phyloP scores from a whole-genome alignment of 2,888 invertebrate genomes.

The Pomacea canaliculata region DNA sequence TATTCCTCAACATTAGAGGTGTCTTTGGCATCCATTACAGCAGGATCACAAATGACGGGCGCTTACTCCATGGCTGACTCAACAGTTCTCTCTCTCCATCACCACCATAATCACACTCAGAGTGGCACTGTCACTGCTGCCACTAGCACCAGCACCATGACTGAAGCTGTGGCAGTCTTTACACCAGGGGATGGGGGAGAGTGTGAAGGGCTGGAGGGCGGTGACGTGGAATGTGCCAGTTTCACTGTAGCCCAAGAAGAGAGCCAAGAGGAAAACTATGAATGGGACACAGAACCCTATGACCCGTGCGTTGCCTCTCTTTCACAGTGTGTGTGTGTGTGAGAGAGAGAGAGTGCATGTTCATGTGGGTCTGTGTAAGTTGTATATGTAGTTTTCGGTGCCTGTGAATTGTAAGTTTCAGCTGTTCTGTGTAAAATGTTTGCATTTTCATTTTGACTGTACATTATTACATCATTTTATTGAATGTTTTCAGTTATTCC shows the following conservation, averaged over 20 bases:
- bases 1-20: background rate
- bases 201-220: conserved; percentile 5
- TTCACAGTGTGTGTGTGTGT: background rate
- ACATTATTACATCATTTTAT: background rate
- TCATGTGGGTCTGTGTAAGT: too few relatives aligned
- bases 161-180: conserved; percentile 10
- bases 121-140: background rate
- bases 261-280: conserved; percentile 69
- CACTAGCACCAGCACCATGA: conserved; percentile 8
- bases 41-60: background rate
- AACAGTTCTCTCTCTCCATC: background rate
- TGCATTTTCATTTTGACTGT: too few relatives aligned
- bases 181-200: conserved; percentile 13
- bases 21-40: background rate
- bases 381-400: background rate
- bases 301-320: conserved; percentile 76
- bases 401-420: too few relatives aligned
- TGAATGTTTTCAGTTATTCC: conserved; percentile 47
- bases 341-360: background rate
- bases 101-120: background rate
- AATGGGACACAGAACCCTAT: conserved; percentile 81
- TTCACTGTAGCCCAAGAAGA: conserved; percentile 53
- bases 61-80: background rate
- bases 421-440: too few relatives aligned
- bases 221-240: conserved; percentile 10